Evolutionary conservation across 1,140 invertebrate species (phyloP).

Genomic region (Drosophila quadrilineata): DNA sequence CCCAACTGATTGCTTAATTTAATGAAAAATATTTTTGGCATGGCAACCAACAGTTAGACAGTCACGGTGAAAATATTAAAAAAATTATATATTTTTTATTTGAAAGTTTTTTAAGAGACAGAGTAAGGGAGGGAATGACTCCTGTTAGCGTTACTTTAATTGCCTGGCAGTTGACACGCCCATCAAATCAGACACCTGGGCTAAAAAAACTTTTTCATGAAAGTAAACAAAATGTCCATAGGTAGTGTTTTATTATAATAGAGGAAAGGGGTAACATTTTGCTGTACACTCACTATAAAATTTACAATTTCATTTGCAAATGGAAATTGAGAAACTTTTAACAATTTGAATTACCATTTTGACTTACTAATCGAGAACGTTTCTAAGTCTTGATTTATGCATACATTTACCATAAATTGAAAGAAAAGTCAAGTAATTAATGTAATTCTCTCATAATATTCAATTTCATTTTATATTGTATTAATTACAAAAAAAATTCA

Average conservation of each 20-base stretch:
- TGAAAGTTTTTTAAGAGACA: constrained; percentile 37
- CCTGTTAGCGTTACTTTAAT: constrained; percentile 42
- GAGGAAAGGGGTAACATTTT: not conserved
- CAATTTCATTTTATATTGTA: constrained; percentile 5
- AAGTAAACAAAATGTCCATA: constrained; percentile 29
- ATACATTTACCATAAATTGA: too few relatives aligned
- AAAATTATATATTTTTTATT: too few relatives aligned
- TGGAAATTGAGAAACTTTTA: constrained; percentile 51
- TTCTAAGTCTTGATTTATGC: constrained; percentile 46
- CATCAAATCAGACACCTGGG: not conserved
- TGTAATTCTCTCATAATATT: too few relatives aligned
- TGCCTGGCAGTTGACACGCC: constrained; percentile 23
- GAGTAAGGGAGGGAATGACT: too few relatives aligned
- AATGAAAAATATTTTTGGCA: constrained; percentile 27
- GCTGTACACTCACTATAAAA: constrained; percentile 1
- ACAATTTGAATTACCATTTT: constrained; percentile 58
- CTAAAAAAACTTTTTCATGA: constrained; percentile 12
- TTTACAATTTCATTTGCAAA: constrained; percentile 69
- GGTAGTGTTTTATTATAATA: too few relatives aligned
- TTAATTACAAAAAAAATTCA: constrained; percentile 1
- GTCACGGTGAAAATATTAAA: not conserved
- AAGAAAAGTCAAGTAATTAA: too few relatives aligned
- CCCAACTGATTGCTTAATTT: constrained; percentile 46
- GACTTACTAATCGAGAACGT: not conserved
- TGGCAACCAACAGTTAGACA: constrained; percentile 2